Percentiles rank a stretch among this genome's conserved stretches.
Evolutionary conservation across 2,888 invertebrate species (phyloP).

Genomic region (Portevinia maculata): DNA sequence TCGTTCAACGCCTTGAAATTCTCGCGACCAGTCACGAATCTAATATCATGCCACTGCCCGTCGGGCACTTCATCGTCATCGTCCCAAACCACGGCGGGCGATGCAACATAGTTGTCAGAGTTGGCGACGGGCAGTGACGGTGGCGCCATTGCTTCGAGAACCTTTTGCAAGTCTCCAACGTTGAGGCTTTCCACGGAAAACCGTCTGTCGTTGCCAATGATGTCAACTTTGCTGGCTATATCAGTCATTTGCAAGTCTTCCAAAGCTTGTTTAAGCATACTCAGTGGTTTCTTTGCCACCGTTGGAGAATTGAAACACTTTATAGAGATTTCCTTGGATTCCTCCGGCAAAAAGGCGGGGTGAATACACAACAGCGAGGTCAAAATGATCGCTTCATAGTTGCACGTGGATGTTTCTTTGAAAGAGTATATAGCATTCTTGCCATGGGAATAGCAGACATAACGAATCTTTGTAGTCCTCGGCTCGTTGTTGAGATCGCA

Average conservation of each 20-base stretch:
- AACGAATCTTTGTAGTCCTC: conserved; percentile 90
- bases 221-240: conserved; percentile 38
- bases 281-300: conserved; percentile 89
- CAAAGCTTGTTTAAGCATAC: conserved; percentile 88
- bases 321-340: conserved; percentile 90
- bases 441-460: conserved; percentile 94
- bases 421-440: conserved; percentile 96
- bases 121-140: conserved; percentile 8
- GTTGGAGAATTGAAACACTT: conserved; percentile 88
- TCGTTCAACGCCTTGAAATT: conserved; percentile 89
- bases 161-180: conserved; percentile 51
- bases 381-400: conserved; percentile 95
- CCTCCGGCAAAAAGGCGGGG: conserved; percentile 92
- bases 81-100: conserved; percentile 2
- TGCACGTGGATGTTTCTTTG: conserved; percentile 96
- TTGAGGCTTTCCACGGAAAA: conserved; percentile 47
- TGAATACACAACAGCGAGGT: conserved; percentile 94
- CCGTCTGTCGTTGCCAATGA: conserved; percentile 45
- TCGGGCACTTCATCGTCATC: conserved; percentile 27
- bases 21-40: conserved; percentile 21
- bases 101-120: conserved; percentile 22
- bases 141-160: conserved; percentile 36
- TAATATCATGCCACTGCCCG: conserved; percentile 9
- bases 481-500: conserved; percentile 96
- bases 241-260: conserved; percentile 86